Base-by-base conservation (phyloP, 2,797 vertebrate species). In the Hyperoplus lanceolatus region DNA sequence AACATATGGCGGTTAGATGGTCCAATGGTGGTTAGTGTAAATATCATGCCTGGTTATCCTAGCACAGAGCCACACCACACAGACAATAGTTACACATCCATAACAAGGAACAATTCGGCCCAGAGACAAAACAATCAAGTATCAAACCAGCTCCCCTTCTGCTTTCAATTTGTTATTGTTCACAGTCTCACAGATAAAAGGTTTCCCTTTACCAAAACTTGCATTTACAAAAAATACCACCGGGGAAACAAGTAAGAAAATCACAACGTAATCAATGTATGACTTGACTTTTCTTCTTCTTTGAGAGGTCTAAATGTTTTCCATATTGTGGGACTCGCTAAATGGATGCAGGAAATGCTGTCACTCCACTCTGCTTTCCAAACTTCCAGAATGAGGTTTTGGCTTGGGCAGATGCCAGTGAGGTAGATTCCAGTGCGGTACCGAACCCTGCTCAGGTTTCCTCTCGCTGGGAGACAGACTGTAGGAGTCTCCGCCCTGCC, bases 291-390 rank as follows among this genome's bases (percentile, higher is more conserved):
- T 29, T 29, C 29, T 78, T 90, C 83, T 87, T 88, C 79, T 85
- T 82, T 50, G 63, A 66, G 82, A 82, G 80, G 69, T 75, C 87
- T 72, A 83, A 91, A 93, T 90, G 81, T 90, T 91, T 93, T 93
- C 88, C 89, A 93, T 90, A 92, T 82, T 92, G 92, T 79, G 86
- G 87, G 81, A 69, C 81, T 86, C 29, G 29, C 81, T 84, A 86
- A 92, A 92, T 92, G 88, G 90, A 92, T 87, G 90, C 93, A 94
- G 93, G 92, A 94, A 93, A 93, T 92, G 91, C 90, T 93, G 89
- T 93, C 92, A 91, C 90, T 88, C 71, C 77, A 63, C 88, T 92
- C 70, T 78, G 90, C 90, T 90, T 87, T 91, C 81, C 85, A 94
- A 93, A 92, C 93, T 90, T 81, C 86, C 91, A 90, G 82, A 87